Evolutionary conservation across 92 coral and sea anemone genomes (phyloP).

Genomic region (Epizoanthus scotinus): DNA sequence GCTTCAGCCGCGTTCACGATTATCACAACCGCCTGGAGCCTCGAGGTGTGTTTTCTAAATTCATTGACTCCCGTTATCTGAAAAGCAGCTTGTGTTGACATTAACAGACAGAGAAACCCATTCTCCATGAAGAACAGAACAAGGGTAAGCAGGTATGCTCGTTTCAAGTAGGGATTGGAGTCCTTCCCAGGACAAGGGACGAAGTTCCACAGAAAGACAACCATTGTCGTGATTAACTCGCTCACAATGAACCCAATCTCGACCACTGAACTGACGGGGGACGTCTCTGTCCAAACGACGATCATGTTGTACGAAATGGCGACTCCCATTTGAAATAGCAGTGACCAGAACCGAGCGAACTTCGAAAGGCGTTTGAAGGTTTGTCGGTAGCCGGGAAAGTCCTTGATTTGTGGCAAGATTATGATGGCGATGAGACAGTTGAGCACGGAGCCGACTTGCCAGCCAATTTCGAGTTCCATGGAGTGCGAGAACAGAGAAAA

Average conservation of each 20-base stretch:
- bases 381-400: conserved; percentile 22
- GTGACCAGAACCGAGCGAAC: neutral
- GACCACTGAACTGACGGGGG: neutral
- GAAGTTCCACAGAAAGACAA: conserved; percentile 43
- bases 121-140: conserved; percentile 27
- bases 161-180: neutral
- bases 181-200: conserved; percentile 37
- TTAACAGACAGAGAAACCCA: conserved; percentile 21
- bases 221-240: conserved; percentile 23
- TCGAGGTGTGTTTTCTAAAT: conserved; percentile 9
- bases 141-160: conserved; percentile 15
- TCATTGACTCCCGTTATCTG: conserved; percentile 39
- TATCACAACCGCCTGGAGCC: conserved; percentile 22
- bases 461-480: no score
- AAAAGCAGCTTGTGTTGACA: conserved; percentile 38
- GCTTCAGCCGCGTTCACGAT: conserved; percentile 41
- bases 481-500: conserved; percentile 3
- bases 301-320: conserved; percentile 33
- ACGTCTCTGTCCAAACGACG: conserved; percentile 35
- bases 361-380: conserved; percentile 30
- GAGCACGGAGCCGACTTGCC: conserved; percentile 14
- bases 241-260: conserved; percentile 25
- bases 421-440: conserved; percentile 33
- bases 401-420: conserved; percentile 17
- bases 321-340: neutral